Evolutionary conservation across 2,797 vertebrate species (phyloP).

Genomic region (Acridotheres tristis): DNA sequence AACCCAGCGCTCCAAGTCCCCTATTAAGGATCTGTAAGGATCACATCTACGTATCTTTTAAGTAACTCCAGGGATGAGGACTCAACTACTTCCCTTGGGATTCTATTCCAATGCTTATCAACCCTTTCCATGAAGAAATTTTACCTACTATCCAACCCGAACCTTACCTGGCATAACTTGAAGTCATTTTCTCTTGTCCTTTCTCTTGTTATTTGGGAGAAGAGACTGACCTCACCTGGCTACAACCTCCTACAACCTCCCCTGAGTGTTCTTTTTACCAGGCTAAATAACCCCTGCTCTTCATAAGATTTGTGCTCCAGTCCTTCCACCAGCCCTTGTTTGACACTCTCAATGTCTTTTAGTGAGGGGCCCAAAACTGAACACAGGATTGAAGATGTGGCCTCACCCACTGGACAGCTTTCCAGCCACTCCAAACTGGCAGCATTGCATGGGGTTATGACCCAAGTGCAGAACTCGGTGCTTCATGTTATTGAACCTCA

Average conservation of each 20-base stretch:
- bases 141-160: background rate
- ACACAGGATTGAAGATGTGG: background rate
- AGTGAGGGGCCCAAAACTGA: background rate
- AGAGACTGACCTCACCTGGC: background rate
- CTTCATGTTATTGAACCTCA: background rate
- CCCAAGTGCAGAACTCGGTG: background rate
- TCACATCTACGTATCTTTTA: rapidly evolving
- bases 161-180: background rate
- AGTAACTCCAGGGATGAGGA: background rate
- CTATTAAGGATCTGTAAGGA: background rate
- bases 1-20: background rate
- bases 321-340: background rate
- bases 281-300: background rate
- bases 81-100: background rate
- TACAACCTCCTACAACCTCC: background rate
- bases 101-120: background rate
- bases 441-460: background rate
- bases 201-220: background rate
- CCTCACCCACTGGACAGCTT: background rate
- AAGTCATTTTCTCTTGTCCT: background rate
- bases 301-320: background rate
- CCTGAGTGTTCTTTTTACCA: background rate
- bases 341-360: background rate
- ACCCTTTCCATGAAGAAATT: background rate
- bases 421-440: background rate